A percentile compares a stretch with the other conserved stretches of the same genome.
These are phyloP conservation scores for Fissipunctia ypsillon DNA, from an alignment of 2,888 invertebrate genomes.

Conservation along the genomic window DNA sequence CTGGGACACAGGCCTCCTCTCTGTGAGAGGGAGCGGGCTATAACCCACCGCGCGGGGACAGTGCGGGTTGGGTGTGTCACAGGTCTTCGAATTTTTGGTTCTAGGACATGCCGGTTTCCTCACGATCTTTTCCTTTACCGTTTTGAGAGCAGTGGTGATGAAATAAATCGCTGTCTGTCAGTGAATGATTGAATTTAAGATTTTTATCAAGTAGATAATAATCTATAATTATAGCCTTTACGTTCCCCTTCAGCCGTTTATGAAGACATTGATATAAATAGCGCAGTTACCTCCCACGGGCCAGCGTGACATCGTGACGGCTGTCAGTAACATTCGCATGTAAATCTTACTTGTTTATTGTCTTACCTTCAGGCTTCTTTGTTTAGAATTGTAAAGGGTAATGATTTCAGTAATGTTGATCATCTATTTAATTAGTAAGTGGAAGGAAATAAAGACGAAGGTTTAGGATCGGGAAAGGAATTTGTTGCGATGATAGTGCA, in stretches of 20 bases:
- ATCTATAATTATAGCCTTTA: neutral
- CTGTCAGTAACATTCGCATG: slow-evolving; percentile 36
- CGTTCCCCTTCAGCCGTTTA: slow-evolving; percentile 1
- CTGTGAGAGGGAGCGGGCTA: too few relatives aligned
- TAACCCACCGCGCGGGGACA: too few relatives aligned
- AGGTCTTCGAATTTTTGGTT: too few relatives aligned
- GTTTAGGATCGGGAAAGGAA: neutral
- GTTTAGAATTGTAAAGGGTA: slow-evolving; percentile 37
- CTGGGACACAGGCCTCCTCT: too few relatives aligned
- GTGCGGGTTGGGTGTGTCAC: too few relatives aligned
- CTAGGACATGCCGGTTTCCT: too few relatives aligned
- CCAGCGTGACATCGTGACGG: slow-evolving; percentile 28
- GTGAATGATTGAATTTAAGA: too few relatives aligned
- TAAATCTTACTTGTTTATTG: slow-evolving; percentile 45
- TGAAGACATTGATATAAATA: slow-evolving; percentile 39
- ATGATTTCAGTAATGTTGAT: slow-evolving; percentile 17
- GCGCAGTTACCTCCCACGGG: neutral
- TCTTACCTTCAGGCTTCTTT: slow-evolving; percentile 39
- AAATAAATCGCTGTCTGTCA: too few relatives aligned
- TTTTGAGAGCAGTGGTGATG: too few relatives aligned
- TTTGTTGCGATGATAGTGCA: too few relatives aligned
- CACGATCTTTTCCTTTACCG: too few relatives aligned
- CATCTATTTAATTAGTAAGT: slow-evolving; percentile 6
- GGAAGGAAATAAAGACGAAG: neutral
- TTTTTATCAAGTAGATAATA: too few relatives aligned